phyloP scores from a whole-genome alignment of 2,113 vertebrate species.

The Callipepla californica region DNA sequence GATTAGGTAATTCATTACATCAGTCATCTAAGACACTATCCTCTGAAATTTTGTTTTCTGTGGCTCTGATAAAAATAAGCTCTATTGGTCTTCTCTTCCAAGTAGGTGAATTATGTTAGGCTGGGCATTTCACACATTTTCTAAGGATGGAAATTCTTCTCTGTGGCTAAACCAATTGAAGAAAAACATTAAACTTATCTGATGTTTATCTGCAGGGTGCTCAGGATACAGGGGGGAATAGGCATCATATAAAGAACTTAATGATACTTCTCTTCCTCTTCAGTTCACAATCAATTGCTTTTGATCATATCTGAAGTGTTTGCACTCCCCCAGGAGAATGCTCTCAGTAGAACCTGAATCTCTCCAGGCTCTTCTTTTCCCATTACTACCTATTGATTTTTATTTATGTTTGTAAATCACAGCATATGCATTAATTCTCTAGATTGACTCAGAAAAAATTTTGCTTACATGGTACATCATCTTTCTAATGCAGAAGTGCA shows the following conservation, averaged over 20 bases:
- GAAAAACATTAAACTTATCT: constrained; percentile 40
- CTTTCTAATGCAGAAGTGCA: background rate
- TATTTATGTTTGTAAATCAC: constrained; percentile 54
- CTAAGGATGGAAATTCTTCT: constrained; percentile 43
- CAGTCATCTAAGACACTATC: constrained; percentile 49
- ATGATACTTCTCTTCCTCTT: constrained; percentile 19
- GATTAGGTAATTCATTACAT: constrained; percentile 65
- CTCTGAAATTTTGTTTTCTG: constrained; percentile 67
- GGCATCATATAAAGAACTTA: constrained; percentile 45
- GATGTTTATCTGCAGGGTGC: constrained; percentile 56
- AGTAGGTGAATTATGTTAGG: constrained; percentile 35
- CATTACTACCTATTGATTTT: constrained; percentile 74
- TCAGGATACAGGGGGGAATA: constrained; percentile 19
- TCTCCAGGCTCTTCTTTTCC: constrained; percentile 57
- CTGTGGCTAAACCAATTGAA: constrained; percentile 5
- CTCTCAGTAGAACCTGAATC: constrained; percentile 7
- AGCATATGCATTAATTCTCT: constrained; percentile 17
- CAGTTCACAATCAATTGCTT: constrained; percentile 50
- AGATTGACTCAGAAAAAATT: constrained; percentile 43
- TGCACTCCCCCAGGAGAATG: constrained; percentile 32
- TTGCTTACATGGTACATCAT: constrained; percentile 7
- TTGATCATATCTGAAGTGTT: constrained; percentile 57
- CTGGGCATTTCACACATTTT: constrained; percentile 48
- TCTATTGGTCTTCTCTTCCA: constrained; percentile 41
- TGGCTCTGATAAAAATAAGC: constrained; percentile 65